Evolutionary conservation across 2,113 vertebrate genomes (phyloP).

Genomic region (Todiramphus saurophagus): DNA sequence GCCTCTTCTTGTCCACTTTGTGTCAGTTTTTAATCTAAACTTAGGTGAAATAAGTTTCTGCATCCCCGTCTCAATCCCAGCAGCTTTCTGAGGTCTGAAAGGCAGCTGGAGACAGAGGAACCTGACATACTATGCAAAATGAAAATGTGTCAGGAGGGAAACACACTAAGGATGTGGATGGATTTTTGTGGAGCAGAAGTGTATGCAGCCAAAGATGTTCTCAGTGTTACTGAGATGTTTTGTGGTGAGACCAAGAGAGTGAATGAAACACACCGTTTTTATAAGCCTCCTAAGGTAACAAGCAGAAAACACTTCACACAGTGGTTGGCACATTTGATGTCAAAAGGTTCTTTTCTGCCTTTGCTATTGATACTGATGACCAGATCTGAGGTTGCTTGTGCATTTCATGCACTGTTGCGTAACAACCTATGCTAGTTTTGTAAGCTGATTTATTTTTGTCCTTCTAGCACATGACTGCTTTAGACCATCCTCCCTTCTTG

Average conservation of each 20-base stretch:
- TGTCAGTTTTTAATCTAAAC: background rate
- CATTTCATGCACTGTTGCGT: background rate
- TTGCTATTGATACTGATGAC: background rate
- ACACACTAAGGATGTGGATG: background rate
- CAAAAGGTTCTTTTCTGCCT: background rate
- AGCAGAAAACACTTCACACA: background rate
- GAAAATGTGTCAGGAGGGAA: background rate
- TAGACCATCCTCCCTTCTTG: slow-evolving; percentile 6
- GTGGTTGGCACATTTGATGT: background rate
- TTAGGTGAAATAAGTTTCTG: background rate
- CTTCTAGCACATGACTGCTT: slow-evolving; percentile 39
- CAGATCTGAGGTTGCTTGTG: background rate
- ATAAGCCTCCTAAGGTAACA: background rate
- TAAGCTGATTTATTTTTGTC: slow-evolving; percentile 53
- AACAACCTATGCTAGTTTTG: background rate
- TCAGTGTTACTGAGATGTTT: background rate
- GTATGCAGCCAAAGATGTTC: background rate
- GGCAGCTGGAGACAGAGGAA: background rate
- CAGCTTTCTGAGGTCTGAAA: background rate
- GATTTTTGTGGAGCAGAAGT: background rate
- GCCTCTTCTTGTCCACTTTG: background rate
- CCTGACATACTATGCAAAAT: background rate
- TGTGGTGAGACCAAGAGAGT: background rate
- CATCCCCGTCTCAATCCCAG: background rate
- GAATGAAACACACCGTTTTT: background rate